A percentile compares a stretch with the other conserved stretches of the same genome.
Evolutionary conservation across 1,140 invertebrate species (phyloP).

Genomic region (Thaumatotibia leucotreta): DNA sequence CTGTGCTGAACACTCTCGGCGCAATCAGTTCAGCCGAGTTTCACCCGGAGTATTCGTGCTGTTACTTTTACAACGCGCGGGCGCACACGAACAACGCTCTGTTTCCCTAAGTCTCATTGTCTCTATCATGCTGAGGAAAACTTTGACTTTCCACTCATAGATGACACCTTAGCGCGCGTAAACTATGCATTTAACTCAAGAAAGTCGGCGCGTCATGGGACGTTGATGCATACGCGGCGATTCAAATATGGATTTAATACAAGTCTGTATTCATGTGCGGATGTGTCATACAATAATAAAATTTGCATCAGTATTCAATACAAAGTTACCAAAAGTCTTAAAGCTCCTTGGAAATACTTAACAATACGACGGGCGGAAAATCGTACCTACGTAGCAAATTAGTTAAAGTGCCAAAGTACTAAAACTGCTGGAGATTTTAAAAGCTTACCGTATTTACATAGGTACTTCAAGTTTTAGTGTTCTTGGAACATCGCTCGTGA

Average conservation of each 20-base stretch:
- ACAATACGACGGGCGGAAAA: neutral
- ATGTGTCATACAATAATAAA: too few relatives aligned
- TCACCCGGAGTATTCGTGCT: slow-evolving; percentile 71
- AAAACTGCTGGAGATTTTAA: neutral
- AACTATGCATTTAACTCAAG: neutral
- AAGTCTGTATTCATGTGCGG: too few relatives aligned
- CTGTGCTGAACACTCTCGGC: slow-evolving; percentile 28
- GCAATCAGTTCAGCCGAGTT: slow-evolving; percentile 72
- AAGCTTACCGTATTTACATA: neutral
- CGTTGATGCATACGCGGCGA: neutral
- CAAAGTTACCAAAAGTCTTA: too few relatives aligned
- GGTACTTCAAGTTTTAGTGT: neutral
- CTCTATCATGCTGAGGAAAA: slow-evolving; percentile 51
- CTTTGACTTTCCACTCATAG: slow-evolving; percentile 54
- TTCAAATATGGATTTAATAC: neutral
- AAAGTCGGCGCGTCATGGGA: neutral
- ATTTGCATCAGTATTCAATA: too few relatives aligned
- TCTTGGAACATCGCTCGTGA: neutral
- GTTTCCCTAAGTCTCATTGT: slow-evolving; percentile 71
- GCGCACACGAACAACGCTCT: slow-evolving; percentile 72
- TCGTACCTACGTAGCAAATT: neutral
- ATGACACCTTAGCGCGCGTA: slow-evolving; percentile 1
- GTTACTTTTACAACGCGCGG: slow-evolving; percentile 74
- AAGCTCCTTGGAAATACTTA: neutral
- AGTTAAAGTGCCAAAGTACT: neutral